Base-by-base conservation (phyloP, 37 sponge, comb jelly and placozoan species). In the Haliclona indistincta region DNA sequence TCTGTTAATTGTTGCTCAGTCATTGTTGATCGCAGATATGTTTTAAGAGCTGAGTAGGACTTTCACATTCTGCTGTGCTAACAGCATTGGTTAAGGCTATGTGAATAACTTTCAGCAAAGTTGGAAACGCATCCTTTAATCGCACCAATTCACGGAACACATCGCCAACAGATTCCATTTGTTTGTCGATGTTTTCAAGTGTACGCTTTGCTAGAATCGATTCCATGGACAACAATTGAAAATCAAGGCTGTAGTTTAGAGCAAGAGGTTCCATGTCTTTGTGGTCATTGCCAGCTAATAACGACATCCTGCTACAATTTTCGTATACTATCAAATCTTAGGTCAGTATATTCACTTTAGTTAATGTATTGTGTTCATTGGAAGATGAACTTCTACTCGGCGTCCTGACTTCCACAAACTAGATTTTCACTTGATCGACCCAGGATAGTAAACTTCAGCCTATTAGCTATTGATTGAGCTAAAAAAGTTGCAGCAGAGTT, bases 121-220 rank as follows among this genome's bases (percentile, higher is more conserved):
- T 29, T 36, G 73, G 55, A 3, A 54, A 72, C 30, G 58, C 73
- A 33, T 6, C 54, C 56, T 54, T 72, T 6, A 72, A 23, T 0
- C 66, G 77, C 23, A 44, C 17, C 25, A 73, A 41, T 42, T 73
- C 60, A 37, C 20, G 34, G 38, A 73, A 55, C 19, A 56, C 74
- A 35, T 73, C 74, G 38, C 41, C 43, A 19, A 41, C 38, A 34
- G n/a, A 37, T 10, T 73, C 60, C 3, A 73, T 56, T 56, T 20
- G 36, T 7, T 54, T 56, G 25, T 55, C 26, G 2, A 26, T 28
- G 26, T 73, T 73, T 1, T 19, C 60, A 32, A 64, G 38, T 26
- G 66, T 76, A 40, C 38, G 65, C 45, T 73, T 75, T 23, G 52
- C 43, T 43, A 75, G 64, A 19, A 35, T 75, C n/a, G 76, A 75